Base-by-base conservation (phyloP, 2,797 vertebrate species). In the Oreochromis grahami region DNA sequence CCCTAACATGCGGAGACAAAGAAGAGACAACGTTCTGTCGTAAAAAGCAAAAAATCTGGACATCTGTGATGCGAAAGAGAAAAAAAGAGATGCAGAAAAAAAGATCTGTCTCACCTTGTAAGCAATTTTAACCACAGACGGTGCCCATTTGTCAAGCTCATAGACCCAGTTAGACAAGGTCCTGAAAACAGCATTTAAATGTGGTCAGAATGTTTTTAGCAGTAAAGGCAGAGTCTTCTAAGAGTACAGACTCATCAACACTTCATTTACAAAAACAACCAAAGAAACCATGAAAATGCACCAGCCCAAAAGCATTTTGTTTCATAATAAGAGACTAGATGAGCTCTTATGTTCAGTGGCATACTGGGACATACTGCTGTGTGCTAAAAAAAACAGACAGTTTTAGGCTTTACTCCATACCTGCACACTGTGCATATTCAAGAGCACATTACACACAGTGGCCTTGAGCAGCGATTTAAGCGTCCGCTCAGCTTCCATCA, bases 121-220 rank as follows among this genome's bases (percentile, higher is more conserved):
- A 2, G 98, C 97, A 60, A 99, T 96, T 93, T 98, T 98, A 55
- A 99, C 98, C 89, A 99, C 98, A 0, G 98, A 98, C 2, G 98
- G 98, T 2, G 98, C 97, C 98, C 98, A 99, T 76, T 99, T 99
- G 94, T 99, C 98, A 50, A 99, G 98, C 91, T 99, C 98, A 0
- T 98, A 99, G 0, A 98, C 97, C 98, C 98, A 99, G 92, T 99
- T 99, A 8, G 98, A 99, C 70, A 99, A 94, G n/a, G 98, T 99
- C 85, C 98, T 99, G 92, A 5, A 79, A 83, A 70, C 52, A 34
- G 45, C 43, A 50, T 5, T 0, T 74, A 17, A 29, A 56, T 24
- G 21, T 19, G 29, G 14, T 76, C 19, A 77, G 24, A 81, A 78
- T 68, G 56, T 45, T 65, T 53, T 55, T 2, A 83, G 68, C 32